Evolutionary conservation across 1,140 invertebrate species (phyloP).

Genomic region (Battus philenor): DNA sequence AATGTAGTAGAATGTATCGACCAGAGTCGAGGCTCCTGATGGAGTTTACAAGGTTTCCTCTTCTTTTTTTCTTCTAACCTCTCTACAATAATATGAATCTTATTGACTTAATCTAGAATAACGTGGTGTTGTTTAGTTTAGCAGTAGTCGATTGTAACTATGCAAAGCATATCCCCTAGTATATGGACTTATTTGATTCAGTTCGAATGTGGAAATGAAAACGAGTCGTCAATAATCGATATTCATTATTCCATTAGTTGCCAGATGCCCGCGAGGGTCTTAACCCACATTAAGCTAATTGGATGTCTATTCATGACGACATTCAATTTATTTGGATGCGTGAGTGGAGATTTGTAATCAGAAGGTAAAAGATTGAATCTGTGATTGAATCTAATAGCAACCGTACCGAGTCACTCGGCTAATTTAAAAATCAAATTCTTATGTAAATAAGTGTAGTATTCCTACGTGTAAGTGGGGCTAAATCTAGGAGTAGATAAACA

Average conservation of each 20-base stretch:
- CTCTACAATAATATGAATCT: too few relatives aligned
- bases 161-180: background rate
- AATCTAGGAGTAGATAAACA: too few relatives aligned
- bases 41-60: too few relatives aligned
- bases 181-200: too few relatives aligned
- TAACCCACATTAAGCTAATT: constrained; percentile 11
- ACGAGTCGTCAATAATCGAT: constrained; percentile 6
- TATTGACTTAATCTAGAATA: too few relatives aligned
- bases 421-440: background rate
- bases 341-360: constrained; percentile 2
- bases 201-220: background rate
- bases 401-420: background rate
- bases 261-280: constrained; percentile 5
- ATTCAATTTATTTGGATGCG: constrained; percentile 11
- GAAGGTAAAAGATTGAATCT: background rate
- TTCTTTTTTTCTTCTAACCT: too few relatives aligned
- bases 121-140: too few relatives aligned
- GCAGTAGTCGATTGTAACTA: background rate
- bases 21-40: too few relatives aligned
- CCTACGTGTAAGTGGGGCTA: too few relatives aligned
- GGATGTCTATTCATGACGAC: constrained; percentile 9
- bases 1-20: too few relatives aligned
- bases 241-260: constrained; percentile 8
- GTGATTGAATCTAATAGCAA: background rate
- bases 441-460: background rate